Conservation (phyloP, 2,113 vertebrate genomes). For the Verasper variegatus region DNA sequence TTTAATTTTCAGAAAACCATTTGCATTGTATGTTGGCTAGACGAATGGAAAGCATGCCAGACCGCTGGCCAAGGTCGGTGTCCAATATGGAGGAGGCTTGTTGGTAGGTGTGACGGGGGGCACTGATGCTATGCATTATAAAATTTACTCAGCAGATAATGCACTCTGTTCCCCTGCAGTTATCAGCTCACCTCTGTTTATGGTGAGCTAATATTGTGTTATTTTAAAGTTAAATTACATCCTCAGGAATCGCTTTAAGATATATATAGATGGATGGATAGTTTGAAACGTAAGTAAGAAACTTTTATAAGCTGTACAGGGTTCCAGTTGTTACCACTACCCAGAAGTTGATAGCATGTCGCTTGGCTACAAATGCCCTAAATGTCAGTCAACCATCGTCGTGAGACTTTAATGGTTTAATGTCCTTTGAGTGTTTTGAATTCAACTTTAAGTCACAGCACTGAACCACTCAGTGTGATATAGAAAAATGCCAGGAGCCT, state of each 20-base stretch:
- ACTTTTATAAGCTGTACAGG: not conserved
- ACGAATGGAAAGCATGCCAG: constrained; percentile 58
- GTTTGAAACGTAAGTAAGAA: no score
- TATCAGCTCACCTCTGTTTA: no score
- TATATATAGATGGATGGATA: no score
- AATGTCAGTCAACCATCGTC: not conserved
- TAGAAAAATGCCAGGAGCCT: not conserved
- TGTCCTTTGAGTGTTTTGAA: not conserved
- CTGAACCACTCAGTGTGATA: no score
- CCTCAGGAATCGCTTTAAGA: no score
- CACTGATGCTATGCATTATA: constrained; percentile 52
- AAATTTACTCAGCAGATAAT: constrained; percentile 1
- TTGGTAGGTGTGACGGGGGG: constrained; percentile 56
- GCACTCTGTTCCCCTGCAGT: not conserved
- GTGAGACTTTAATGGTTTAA: not conserved
- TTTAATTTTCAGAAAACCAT: constrained; percentile 77
- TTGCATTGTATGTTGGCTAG: constrained; percentile 70
- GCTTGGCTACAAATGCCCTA: not conserved
- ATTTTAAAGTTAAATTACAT: no score
- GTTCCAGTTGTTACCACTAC: not conserved
- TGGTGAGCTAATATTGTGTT: no score
- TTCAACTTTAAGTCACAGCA: not conserved
- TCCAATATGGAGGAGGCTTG: constrained; percentile 47
- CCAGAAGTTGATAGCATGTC: not conserved
- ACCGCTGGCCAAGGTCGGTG: constrained; percentile 58